These are phyloP conservation scores for Hypanus sabinus DNA, from an alignment of 2,113 vertebrate genomes.

Conservation along the genomic window DNA sequence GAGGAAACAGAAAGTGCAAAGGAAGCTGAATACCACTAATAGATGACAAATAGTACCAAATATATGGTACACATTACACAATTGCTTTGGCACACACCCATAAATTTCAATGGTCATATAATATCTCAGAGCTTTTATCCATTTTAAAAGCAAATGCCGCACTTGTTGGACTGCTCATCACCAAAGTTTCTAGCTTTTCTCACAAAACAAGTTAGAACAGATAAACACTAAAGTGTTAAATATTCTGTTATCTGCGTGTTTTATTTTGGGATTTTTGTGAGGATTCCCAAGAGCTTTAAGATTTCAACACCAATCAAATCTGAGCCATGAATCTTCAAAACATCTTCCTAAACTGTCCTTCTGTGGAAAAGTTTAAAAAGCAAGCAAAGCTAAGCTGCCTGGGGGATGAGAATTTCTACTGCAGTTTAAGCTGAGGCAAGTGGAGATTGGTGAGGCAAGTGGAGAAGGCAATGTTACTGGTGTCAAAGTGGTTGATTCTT, in stretches of 20 bases:
- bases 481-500: not conserved
- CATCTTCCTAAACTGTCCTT: not conserved
- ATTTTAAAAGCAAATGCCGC: not conserved
- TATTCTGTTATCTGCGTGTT: conserved; percentile 16
- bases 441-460: not conserved
- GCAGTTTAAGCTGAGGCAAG: not conserved
- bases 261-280: not conserved
- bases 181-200: not conserved
- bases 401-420: not conserved
- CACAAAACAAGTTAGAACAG: not conserved
- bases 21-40: no score
- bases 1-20: not conserved
- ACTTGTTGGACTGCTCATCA: not conserved
- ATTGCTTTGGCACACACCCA: no score
- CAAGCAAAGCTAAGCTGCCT: not conserved
- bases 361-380: not conserved
- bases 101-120: no score
- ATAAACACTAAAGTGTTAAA: not conserved
- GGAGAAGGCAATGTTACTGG: not conserved
- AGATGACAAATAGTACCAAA: no score
- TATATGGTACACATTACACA: no score
- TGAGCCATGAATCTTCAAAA: not conserved
- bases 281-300: not conserved
- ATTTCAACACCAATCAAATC: not conserved
- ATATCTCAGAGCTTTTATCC: not conserved